Base-by-base conservation (phyloP, 2,113 vertebrate genomes). In the Zosterops borbonicus region DNA sequence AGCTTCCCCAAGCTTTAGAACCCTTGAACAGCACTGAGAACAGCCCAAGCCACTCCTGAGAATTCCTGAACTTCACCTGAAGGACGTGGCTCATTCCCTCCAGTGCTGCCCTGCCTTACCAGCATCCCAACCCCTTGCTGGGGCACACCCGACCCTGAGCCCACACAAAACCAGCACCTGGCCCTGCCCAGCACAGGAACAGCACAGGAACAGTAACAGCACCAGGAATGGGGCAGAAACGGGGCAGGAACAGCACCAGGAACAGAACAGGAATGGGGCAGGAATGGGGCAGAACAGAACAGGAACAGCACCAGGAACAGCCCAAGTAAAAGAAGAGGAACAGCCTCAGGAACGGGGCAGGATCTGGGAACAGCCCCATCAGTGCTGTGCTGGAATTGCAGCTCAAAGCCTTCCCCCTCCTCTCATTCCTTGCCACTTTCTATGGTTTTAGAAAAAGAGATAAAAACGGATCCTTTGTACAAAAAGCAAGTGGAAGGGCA, bases 341-440 rank as follows among this genome's bases (percentile, higher is more conserved):
- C 42, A 42, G 63, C 29, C 4, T 42, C 89, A n/a, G 47, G 33
- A 1, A 42, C 8, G 9, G 4, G 69, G 39, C 3, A 35, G 69
- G 65, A 60, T 50, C 82, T 21, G 53, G 42, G 12, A 46, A 6
- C 33, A 75, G 69, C 42, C 65, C 9, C 6, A 7, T 3, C 59
- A 2, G 2, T 1, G 56, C 33, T 1, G 39, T 2, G 13, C 17
- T 17, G 64, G 55, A 63, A 35, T 25, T 31, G 44, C 58, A 25
- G 29, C 4, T 20, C 58, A 27, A 39, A 82, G 70, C 78, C 73
- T 79, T 18, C 41, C 58, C 15, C n/a, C 21, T 46, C 41, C 62
- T 47, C 35, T 3, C 17, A 28, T 19, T 73, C 71, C 49, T 46
- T 12, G 4, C 0, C 0, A 23, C 8, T 22, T 82, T 31, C 73